Percentiles rank a stretch among this genome's conserved stretches.
Conservation (phyloP, 2,888 invertebrate genomes). For the Drosophila heteroneura region DNA sequence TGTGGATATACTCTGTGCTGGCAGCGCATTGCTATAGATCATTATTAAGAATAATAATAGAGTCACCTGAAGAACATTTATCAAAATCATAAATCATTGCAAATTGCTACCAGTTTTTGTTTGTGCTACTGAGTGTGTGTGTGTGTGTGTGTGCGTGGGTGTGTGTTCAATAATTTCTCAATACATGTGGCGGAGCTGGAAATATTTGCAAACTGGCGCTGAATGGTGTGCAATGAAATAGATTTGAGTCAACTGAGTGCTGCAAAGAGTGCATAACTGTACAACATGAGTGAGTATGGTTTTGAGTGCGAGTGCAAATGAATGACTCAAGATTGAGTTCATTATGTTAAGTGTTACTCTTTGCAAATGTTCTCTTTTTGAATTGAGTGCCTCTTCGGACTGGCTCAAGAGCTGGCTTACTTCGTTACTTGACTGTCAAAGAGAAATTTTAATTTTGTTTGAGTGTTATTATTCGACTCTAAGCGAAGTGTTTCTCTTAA, state of each 20-base stretch:
- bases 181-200: constrained; percentile 43
- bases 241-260: background rate
- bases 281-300: background rate
- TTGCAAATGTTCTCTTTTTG: background rate
- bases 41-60: constrained; percentile 76
- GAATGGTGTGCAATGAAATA: constrained; percentile 42
- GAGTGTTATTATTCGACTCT: background rate
- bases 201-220: constrained; percentile 52
- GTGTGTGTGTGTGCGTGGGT: constrained; percentile 16
- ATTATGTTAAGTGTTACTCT: background rate
- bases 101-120: constrained; percentile 64
- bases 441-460: background rate
- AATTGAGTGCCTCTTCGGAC: background rate
- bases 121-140: constrained; percentile 7
- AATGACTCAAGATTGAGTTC: background rate
- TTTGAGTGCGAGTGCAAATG: background rate
- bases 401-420: constrained; percentile 8
- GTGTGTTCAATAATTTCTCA: constrained; percentile 55
- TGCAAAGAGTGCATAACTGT: background rate
- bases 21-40: constrained; percentile 57
- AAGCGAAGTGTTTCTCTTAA: background rate
- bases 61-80: constrained; percentile 74
- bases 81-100: constrained; percentile 76
- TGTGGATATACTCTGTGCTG: constrained; percentile 5
- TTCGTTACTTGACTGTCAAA: background rate